Evolutionary conservation across 2,113 vertebrate genomes (phyloP).

Genomic region (Paradisaea rubra): DNA sequence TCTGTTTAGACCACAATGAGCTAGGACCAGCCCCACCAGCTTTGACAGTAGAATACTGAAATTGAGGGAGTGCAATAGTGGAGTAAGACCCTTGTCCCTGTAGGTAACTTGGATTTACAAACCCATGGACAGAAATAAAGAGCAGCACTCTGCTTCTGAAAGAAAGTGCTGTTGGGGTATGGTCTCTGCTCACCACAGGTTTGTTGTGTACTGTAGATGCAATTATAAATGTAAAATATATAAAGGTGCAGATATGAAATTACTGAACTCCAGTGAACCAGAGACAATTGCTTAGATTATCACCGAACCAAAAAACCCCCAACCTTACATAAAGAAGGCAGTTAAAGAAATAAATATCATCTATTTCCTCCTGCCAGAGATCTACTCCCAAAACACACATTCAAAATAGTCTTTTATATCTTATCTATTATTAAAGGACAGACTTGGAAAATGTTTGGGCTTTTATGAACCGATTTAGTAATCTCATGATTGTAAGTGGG

Average conservation of each 20-base stretch:
- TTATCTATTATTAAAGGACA: not conserved
- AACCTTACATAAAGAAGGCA: not conserved
- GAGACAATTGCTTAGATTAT: not conserved
- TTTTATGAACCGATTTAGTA: not conserved
- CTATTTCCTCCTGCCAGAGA: not conserved
- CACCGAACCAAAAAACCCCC: not conserved
- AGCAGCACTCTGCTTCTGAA: not conserved
- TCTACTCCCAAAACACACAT: not conserved
- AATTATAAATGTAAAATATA: not conserved
- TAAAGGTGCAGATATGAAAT: not conserved
- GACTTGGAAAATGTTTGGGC: not conserved
- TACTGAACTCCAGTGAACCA: not conserved
- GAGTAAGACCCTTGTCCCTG: not conserved
- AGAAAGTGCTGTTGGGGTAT: not conserved
- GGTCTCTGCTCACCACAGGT: not conserved
- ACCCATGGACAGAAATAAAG: not conserved
- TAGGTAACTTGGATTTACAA: not conserved
- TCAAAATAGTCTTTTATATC: not conserved
- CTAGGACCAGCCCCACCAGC: not conserved
- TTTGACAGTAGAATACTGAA: not conserved
- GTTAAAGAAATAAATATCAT: not conserved
- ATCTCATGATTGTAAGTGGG: not conserved
- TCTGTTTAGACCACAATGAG: not conserved
- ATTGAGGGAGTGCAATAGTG: not conserved
- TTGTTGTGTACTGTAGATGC: not conserved